Conservation (phyloP, 2,888 invertebrate genomes). For the Sturmia bella region DNA sequence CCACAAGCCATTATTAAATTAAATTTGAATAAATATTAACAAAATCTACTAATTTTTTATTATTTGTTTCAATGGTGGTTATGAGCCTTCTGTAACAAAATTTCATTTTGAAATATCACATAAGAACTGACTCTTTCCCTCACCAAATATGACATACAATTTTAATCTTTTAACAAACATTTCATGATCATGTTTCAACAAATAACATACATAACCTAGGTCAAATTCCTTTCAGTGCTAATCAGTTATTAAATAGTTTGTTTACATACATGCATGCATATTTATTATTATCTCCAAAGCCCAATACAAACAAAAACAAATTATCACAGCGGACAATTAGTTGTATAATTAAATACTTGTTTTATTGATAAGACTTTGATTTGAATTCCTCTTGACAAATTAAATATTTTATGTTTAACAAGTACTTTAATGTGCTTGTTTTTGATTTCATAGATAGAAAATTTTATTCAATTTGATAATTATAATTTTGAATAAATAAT, state of each 20-base stretch:
- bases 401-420: slow-evolving; percentile 13
- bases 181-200: slow-evolving; percentile 16
- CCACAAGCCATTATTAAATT: no score
- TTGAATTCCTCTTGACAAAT: slow-evolving; percentile 6
- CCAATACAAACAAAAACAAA: no score
- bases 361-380: slow-evolving; percentile 38
- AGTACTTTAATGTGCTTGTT: background rate
- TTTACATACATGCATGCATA: background rate
- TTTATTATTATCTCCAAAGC: no score
- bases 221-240: background rate
- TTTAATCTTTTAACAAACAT: background rate
- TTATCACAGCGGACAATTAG: slow-evolving; percentile 8
- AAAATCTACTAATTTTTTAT: background rate
- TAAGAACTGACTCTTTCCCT: background rate
- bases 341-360: slow-evolving; percentile 27
- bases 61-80: background rate
- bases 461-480: no score
- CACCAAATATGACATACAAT: background rate
- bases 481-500: no score
- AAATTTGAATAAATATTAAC: no score
- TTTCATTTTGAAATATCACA: no score
- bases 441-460: no score
- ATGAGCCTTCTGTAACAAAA: no score
- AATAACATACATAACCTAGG: slow-evolving; percentile 40
- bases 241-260: slow-evolving; percentile 4